Percentiles rank a stretch among this genome's conserved stretches.
Evolutionary conservation across 2,113 vertebrate genomes (phyloP).

Genomic region (Chionomys nivalis): DNA sequence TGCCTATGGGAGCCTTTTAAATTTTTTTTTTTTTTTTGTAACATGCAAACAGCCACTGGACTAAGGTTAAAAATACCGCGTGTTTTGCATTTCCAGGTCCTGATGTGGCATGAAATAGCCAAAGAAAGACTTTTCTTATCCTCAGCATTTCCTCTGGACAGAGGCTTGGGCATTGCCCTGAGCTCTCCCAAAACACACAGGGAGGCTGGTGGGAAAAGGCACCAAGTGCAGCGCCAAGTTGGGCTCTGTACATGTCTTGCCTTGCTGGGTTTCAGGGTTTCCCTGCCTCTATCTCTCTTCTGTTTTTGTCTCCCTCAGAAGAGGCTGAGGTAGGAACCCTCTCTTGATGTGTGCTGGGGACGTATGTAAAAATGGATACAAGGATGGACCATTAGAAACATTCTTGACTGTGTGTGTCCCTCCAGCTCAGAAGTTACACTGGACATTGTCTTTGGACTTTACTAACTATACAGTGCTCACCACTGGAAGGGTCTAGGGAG

Average conservation of each 20-base stretch:
- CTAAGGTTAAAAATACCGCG: slow-evolving; percentile 81
- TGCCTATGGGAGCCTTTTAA: slow-evolving; percentile 50
- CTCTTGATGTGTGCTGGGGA: fast-evolving
- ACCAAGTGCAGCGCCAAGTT: neutral
- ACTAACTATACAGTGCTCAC: fast-evolving
- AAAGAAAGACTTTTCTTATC: slow-evolving; percentile 57
- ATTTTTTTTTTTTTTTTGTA: slow-evolving; percentile 68
- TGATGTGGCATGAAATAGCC: slow-evolving; percentile 68
- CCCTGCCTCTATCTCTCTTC: neutral
- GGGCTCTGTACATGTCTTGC: neutral
- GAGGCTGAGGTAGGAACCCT: fast-evolving
- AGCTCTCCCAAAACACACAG: neutral
- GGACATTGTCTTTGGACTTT: neutral
- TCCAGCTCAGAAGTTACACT: neutral
- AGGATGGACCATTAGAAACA: fast-evolving
- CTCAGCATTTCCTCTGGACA: neutral
- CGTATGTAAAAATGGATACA: fast-evolving
- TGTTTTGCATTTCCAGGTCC: slow-evolving; percentile 82
- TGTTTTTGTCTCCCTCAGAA: fast-evolving
- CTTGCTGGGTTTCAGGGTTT: neutral
- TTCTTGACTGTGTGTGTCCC: fast-evolving
- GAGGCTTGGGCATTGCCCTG: neutral
- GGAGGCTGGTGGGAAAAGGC: neutral
- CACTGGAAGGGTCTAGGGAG: neutral
- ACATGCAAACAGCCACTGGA: slow-evolving; percentile 63